These are phyloP conservation scores for Elysia chlorotica DNA, from an alignment of 1,140 invertebrate species.

Conservation along the genomic window DNA sequence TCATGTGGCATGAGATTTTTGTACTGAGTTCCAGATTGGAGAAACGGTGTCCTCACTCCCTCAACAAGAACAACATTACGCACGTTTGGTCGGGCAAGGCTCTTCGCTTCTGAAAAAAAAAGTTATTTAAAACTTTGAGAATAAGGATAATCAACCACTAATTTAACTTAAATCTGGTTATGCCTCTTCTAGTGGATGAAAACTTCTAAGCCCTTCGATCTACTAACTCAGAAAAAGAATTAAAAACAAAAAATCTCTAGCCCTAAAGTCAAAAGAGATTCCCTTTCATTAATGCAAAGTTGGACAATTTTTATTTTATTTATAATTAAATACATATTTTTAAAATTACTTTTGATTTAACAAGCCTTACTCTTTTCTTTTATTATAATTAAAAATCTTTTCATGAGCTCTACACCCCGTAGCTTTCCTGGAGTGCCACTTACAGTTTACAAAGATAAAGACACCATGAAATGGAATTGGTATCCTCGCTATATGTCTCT, in stretches of 20 bases:
- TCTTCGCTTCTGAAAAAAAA: slow-evolving; percentile 29
- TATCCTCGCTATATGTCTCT: no score
- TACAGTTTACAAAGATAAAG: no score
- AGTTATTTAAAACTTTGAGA: not conserved
- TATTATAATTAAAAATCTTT: no score
- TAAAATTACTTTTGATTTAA: no score
- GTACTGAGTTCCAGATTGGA: slow-evolving; percentile 91
- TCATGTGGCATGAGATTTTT: slow-evolving; percentile 95
- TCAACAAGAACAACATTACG: slow-evolving; percentile 90
- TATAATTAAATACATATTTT: no score
- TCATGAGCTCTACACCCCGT: no score
- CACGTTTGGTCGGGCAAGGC: slow-evolving; percentile 30
- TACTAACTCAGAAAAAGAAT: not conserved
- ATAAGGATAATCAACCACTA: not conserved
- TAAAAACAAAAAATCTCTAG: not conserved
- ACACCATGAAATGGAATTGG: no score
- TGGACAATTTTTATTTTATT: no score
- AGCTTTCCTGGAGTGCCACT: no score
- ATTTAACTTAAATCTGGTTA: not conserved
- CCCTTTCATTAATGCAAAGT: no score
- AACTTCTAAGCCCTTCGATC: not conserved
- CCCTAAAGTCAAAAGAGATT: not conserved
- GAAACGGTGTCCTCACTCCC: slow-evolving; percentile 94
- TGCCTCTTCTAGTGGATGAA: not conserved
- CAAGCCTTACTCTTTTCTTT: no score